phyloP scores from a whole-genome alignment of 2,888 invertebrate genomes.

The Caenorhabditis afra region DNA sequence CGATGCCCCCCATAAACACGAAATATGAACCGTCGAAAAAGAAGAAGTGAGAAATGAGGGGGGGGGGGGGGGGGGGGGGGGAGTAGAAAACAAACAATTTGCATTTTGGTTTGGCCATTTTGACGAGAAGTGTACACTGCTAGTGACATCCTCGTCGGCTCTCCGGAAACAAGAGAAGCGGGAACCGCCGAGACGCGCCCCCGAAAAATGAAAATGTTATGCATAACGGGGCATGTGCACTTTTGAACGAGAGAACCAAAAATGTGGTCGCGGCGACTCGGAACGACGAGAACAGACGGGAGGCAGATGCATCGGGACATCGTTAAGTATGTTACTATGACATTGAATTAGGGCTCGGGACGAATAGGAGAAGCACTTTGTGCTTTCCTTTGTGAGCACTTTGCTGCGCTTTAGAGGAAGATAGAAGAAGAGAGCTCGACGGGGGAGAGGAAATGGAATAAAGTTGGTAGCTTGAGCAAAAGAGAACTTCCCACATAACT shows the following conservation, averaged over 20 bases:
- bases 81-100: slow-evolving; percentile 24
- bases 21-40: slow-evolving; percentile 16
- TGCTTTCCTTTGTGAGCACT: neutral
- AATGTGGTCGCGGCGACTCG: neutral
- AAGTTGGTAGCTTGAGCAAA: neutral
- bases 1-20: neutral
- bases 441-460: neutral
- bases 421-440: too few species aligned
- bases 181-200: too few species aligned
- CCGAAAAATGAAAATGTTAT: too few species aligned
- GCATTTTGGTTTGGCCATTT: too few species aligned
- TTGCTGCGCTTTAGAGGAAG: neutral
- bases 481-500: neutral
- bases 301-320: neutral
- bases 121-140: neutral
- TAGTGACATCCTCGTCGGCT: too few species aligned
- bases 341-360: slow-evolving; percentile 12
- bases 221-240: too few species aligned
- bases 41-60: too few species aligned
- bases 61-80: too few species aligned
- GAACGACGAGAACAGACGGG: neutral
- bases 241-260: slow-evolving; percentile 4
- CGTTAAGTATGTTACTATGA: slow-evolving; percentile 36
- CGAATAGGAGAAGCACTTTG: slow-evolving; percentile 7
- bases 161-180: neutral